phyloP scores from a whole-genome alignment of 2,888 invertebrate species.

The Athalia rosae region DNA sequence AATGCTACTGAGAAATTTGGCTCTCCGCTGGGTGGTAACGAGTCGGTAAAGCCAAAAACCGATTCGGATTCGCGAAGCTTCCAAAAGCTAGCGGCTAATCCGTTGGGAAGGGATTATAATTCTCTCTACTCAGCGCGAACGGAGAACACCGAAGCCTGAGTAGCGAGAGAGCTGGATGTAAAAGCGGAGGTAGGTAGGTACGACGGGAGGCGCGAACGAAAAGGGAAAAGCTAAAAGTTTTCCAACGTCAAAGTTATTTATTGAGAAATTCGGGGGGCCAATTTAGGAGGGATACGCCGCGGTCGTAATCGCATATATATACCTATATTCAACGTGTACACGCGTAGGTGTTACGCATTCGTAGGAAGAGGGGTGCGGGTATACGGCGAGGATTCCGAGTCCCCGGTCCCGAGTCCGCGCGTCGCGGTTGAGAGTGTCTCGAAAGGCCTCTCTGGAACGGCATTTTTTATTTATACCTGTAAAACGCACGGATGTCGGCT shows the following conservation, averaged over 20 bases:
- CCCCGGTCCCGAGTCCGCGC: slow-evolving; percentile 14
- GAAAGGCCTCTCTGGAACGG: slow-evolving; percentile 32
- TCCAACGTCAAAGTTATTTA: background rate
- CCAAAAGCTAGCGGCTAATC: no score
- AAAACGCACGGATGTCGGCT: slow-evolving; percentile 17
- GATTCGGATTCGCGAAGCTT: background rate
- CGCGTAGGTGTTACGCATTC: background rate
- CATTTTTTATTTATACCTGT: slow-evolving; percentile 40
- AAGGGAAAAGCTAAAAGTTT: background rate
- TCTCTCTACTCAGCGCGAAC: no score
- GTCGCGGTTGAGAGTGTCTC: slow-evolving; percentile 39
- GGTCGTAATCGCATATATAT: background rate
- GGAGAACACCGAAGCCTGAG: no score
- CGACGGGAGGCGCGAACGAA: background rate
- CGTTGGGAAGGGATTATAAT: no score
- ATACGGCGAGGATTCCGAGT: background rate
- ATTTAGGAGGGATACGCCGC: background rate
- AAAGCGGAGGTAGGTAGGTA: background rate
- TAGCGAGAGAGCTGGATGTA: background rate
- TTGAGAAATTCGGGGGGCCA: background rate
- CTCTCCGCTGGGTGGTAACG: background rate
- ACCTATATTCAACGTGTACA: no score
- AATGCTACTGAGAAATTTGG: slow-evolving; percentile 20
- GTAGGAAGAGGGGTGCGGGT: background rate
- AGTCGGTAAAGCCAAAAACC: slow-evolving; percentile 8